A percentile compares a stretch with the other conserved stretches of the same genome.
Conservation (phyloP, 2,113 vertebrate species). For the Dromas ardeola region DNA sequence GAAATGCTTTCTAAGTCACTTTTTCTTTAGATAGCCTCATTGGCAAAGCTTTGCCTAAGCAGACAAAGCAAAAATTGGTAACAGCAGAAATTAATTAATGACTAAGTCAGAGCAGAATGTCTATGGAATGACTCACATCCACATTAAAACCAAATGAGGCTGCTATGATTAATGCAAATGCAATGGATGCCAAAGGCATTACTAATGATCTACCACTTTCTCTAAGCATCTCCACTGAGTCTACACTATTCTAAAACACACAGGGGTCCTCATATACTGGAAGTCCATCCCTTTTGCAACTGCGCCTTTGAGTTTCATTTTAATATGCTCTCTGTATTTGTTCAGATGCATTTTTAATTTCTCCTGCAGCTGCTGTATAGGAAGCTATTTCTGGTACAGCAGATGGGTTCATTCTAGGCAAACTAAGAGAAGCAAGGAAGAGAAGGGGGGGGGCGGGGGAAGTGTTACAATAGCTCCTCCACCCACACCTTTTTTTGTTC, state of each 20-base stretch:
- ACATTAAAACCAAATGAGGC: constrained; percentile 66
- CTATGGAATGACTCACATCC: constrained; percentile 64
- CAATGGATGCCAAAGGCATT: constrained; percentile 45
- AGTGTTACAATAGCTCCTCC: neutral
- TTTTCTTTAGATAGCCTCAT: neutral
- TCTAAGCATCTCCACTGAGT: constrained; percentile 13
- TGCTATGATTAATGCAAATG: constrained; percentile 65
- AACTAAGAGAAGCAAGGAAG: neutral
- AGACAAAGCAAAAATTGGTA: constrained; percentile 60
- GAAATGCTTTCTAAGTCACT: neutral
- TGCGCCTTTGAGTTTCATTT: constrained; percentile 31
- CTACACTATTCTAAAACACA: constrained; percentile 4
- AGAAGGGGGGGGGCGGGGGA: neutral
- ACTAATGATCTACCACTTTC: constrained; percentile 42
- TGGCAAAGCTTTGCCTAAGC: neutral
- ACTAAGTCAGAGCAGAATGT: neutral
- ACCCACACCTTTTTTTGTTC: neutral
- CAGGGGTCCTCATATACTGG: neutral
- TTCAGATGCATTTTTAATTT: constrained; percentile 34
- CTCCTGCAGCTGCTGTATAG: constrained; percentile 6
- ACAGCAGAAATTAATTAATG: constrained; percentile 64
- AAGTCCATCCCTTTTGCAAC: neutral
- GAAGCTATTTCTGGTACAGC: constrained; percentile 51
- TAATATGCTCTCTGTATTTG: constrained; percentile 10
- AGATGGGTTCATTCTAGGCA: constrained; percentile 31